Evolutionary conservation across 2,888 invertebrate genomes (phyloP).

Genomic region (Thymelicus sylvestris): DNA sequence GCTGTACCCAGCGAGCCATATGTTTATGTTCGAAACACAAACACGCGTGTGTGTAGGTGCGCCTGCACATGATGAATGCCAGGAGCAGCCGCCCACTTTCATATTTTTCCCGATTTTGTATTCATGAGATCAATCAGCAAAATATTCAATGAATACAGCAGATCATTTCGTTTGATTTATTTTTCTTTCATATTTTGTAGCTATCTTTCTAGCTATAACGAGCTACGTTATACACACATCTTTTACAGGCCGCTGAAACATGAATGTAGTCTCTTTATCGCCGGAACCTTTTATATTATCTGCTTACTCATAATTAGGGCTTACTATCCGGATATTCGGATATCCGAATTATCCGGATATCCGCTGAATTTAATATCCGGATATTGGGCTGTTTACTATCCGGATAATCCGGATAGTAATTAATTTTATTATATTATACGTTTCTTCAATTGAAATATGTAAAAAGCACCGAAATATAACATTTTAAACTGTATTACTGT

Average conservation of each 20-base stretch:
- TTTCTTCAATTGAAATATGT: no score
- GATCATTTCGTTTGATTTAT: background rate
- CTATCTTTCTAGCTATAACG: no score
- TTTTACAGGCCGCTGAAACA: slow-evolving; percentile 10
- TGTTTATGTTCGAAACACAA: slow-evolving; percentile 78
- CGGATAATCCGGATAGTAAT: no score
- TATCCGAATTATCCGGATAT: no score
- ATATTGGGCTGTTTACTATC: no score
- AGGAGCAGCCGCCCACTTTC: slow-evolving; percentile 75
- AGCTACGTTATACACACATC: background rate
- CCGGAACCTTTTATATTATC: slow-evolving; percentile 19
- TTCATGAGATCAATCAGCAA: slow-evolving; percentile 19
- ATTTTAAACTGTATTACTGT: no score
- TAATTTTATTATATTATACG: no score
- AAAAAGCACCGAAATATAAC: no score
- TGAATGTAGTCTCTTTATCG: slow-evolving; percentile 23
- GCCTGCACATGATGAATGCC: slow-evolving; percentile 66
- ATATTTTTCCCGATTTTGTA: slow-evolving; percentile 40
- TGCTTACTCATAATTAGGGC: slow-evolving; percentile 10
- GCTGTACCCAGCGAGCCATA: slow-evolving; percentile 61
- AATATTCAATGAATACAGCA: background rate
- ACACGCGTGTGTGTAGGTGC: slow-evolving; percentile 61
- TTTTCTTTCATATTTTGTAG: background rate
- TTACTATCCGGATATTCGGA: no score
- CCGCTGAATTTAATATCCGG: no score